phyloP scores from a whole-genome alignment of 2,888 invertebrate species.

The Dasysyrphus tricinctus region DNA sequence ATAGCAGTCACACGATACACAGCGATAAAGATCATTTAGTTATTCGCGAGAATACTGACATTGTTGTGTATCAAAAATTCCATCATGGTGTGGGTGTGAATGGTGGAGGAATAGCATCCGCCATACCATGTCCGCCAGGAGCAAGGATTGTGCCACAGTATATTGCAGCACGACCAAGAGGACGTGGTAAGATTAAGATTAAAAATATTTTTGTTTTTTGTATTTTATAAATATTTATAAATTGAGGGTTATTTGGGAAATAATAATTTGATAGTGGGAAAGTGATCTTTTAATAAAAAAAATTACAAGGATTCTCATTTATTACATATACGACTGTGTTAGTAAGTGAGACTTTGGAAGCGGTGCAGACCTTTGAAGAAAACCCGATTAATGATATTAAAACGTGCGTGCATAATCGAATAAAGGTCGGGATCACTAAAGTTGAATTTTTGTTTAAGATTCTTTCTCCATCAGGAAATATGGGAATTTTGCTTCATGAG shows the following conservation, averaged over 20 bases:
- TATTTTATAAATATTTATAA: not conserved
- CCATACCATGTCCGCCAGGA: slow-evolving; percentile 82
- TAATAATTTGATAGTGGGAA: slow-evolving; percentile 22
- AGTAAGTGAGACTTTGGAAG: not conserved
- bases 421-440: not conserved
- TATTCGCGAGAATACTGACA: slow-evolving; percentile 81
- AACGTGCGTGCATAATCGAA: not conserved
- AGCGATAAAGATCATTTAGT: slow-evolving; percentile 80
- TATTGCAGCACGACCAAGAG: slow-evolving; percentile 79
- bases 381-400: not conserved
- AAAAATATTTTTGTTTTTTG: not conserved
- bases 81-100: slow-evolving; percentile 62
- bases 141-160: slow-evolving; percentile 80
- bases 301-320: slow-evolving; percentile 16
- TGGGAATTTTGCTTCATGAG: too few relatives aligned
- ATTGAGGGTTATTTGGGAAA: slow-evolving; percentile 34
- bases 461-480: not conserved
- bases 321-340: not conserved
- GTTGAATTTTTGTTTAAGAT: not conserved
- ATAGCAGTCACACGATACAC: slow-evolving; percentile 76
- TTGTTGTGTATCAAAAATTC: slow-evolving; percentile 80
- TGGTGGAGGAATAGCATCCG: slow-evolving; percentile 43
- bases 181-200: slow-evolving; percentile 79
- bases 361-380: slow-evolving; percentile 26
- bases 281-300: slow-evolving; percentile 37